Evolutionary conservation across 2,113 vertebrate species (phyloP), one percentile per base, ranked within the genome.

Genomic region (Murina feae): DNA sequence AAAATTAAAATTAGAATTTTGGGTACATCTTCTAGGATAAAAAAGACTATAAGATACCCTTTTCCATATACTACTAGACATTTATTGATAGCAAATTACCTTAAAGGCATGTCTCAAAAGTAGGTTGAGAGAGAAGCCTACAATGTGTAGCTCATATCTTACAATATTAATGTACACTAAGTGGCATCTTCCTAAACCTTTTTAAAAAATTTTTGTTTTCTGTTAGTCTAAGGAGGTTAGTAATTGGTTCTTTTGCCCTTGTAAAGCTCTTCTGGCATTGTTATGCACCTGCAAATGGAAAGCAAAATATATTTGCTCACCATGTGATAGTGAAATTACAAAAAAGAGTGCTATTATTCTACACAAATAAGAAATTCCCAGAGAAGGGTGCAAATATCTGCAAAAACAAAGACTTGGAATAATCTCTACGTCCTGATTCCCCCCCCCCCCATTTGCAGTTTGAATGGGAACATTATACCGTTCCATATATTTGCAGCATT

Each of bases 271-370:
- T 28, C 66, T 74, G 44, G 66, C 32, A 51, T 53, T 86, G n/a
- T 82, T 96, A 88, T 44, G 90, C 69, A 90, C 49, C 12, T n/a
- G 55, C 71, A 74, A 47, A n/a, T 58, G 83, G 88, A 90, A 96
- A 86, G 39, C 42, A 95, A 83, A 21, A 85, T 68, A 2, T 37
- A 93, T 75, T 86, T 86, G 49, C 89, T 92, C 55, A 91, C 53
- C 53, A 74, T 78, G 68, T 66, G 63, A 55, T 75, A 87, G 86
- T 89, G 60, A 86, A 95, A 92, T 86, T 58, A 90, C 72, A 75
- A 32, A 75, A 93, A 88, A 69, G 7, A 65, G 44, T 71, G 51
- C 83, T 71, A 74, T 81, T 83, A 60, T 65, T 80, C 44, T 76
- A 60, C 11, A 68, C 44, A 92, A 93, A 92, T 68, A 72, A 71